phyloP scores from a whole-genome alignment of 2,888 invertebrate genomes.

The Eristalis pertinax region DNA sequence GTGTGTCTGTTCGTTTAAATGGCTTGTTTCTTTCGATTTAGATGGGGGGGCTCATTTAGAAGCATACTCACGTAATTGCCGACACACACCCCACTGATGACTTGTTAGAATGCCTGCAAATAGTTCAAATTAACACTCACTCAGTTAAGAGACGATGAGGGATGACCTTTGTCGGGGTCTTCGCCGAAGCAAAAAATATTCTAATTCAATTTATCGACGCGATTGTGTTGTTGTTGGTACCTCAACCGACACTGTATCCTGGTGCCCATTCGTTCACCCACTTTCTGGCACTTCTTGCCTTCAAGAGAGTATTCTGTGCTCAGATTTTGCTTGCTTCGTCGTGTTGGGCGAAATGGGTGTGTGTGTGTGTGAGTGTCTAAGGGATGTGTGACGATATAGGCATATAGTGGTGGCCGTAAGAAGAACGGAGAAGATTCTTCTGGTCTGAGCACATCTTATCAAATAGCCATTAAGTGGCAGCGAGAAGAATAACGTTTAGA shows the following conservation, averaged over 20 bases:
- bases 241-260: background rate
- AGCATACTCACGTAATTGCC: slow-evolving; percentile 32
- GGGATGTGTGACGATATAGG: background rate
- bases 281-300: background rate
- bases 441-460: background rate
- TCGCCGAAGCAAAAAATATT: slow-evolving; percentile 8
- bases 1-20: background rate
- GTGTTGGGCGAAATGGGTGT: too few species aligned
- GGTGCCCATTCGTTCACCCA: background rate
- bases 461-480: background rate
- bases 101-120: background rate
- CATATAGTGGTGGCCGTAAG: background rate
- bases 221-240: slow-evolving; percentile 11
- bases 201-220: slow-evolving; percentile 53
- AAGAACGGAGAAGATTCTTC: background rate
- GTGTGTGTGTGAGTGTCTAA: background rate
- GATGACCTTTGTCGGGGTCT: slow-evolving; percentile 39
- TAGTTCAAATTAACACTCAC: slow-evolving; percentile 43
- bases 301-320: background rate
- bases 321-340: background rate
- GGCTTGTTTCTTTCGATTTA: background rate
- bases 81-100: slow-evolving; percentile 4
- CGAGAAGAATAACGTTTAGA: background rate
- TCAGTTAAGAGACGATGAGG: slow-evolving; percentile 40
- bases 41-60: slow-evolving; percentile 9